Conservation (phyloP, 2,888 invertebrate genomes). For the Scaptodrosophila latifasciaeformis region DNA sequence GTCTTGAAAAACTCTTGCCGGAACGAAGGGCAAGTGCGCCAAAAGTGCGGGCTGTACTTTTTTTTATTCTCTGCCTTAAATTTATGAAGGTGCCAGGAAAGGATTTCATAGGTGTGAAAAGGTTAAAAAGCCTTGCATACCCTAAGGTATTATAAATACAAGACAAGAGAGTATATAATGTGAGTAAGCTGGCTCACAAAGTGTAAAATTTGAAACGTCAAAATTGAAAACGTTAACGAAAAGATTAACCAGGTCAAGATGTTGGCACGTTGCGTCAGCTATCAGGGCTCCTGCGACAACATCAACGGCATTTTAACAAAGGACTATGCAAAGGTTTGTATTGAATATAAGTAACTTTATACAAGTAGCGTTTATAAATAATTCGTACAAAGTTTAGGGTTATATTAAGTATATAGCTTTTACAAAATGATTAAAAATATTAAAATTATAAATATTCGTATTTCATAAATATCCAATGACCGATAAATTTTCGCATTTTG, state of each 20-base stretch:
- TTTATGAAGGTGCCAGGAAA: too few species aligned
- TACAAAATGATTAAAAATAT: too few species aligned
- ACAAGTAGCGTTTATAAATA: too few species aligned
- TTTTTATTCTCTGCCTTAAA: constrained; percentile 36
- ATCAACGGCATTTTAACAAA: constrained; percentile 77
- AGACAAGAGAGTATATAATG: constrained; percentile 41
- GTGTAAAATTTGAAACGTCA: constrained; percentile 11
- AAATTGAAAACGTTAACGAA: constrained; percentile 6
- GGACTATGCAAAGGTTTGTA: constrained; percentile 82
- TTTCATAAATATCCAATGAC: too few species aligned
- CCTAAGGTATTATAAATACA: constrained; percentile 38
- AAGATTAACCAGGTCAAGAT: constrained; percentile 44
- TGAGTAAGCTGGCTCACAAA: constrained; percentile 32
- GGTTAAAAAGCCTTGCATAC: not conserved
- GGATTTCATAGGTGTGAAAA: too few species aligned
- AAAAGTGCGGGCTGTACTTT: constrained; percentile 36
- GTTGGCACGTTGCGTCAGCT: constrained; percentile 75
- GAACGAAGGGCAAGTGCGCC: constrained; percentile 14
- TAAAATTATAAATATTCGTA: too few species aligned
- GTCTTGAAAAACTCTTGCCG: constrained; percentile 20
- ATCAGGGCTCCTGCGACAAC: constrained; percentile 87
- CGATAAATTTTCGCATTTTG: too few species aligned
- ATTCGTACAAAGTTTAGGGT: too few species aligned
- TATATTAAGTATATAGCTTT: too few species aligned
- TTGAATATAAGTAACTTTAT: too few species aligned